A percentile compares a stretch with the other conserved stretches of the same genome.
phyloP scores from a whole-genome alignment of 2,113 vertebrate genomes.

The Cairina moschata region DNA sequence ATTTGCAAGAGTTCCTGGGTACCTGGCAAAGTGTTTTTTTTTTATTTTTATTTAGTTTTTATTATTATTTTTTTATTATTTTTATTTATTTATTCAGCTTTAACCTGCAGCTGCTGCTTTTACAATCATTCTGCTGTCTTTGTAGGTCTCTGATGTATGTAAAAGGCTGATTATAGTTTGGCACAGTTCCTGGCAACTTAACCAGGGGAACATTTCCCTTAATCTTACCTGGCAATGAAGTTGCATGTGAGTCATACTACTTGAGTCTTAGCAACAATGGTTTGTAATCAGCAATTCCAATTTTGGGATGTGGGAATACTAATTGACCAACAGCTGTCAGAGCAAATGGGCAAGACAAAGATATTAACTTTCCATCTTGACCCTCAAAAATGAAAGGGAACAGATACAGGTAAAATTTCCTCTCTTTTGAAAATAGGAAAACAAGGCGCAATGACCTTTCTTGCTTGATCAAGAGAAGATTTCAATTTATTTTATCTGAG shows the following conservation, averaged over 20 bases:
- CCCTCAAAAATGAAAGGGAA: constrained; percentile 28
- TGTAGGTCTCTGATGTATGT: constrained; percentile 54
- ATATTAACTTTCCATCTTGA: constrained; percentile 54
- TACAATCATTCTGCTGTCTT: constrained; percentile 39
- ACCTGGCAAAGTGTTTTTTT: constrained; percentile 17
- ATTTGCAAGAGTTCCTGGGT: constrained; percentile 31
- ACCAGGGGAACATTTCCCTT: constrained; percentile 52
- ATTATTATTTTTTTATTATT: background rate
- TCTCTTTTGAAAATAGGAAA: background rate
- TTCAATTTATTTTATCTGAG: background rate
- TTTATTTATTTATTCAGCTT: constrained; percentile 5
- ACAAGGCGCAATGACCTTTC: background rate
- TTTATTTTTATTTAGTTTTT: too few relatives aligned
- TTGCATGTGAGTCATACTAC: constrained; percentile 48
- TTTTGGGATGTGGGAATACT: constrained; percentile 47
- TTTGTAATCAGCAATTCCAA: constrained; percentile 55
- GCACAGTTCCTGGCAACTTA: constrained; percentile 40
- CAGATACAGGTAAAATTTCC: background rate
- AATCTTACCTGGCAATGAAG: constrained; percentile 64
- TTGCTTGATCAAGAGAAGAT: background rate
- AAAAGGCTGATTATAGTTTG: constrained; percentile 59
- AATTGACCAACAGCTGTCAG: constrained; percentile 65
- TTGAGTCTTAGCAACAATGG: constrained; percentile 45
- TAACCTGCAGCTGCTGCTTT: constrained; percentile 61
- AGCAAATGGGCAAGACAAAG: constrained; percentile 55